These are phyloP conservation scores for Hypolimnas misippus DNA, from an alignment of 2,888 invertebrate genomes.

Conservation along the genomic window DNA sequence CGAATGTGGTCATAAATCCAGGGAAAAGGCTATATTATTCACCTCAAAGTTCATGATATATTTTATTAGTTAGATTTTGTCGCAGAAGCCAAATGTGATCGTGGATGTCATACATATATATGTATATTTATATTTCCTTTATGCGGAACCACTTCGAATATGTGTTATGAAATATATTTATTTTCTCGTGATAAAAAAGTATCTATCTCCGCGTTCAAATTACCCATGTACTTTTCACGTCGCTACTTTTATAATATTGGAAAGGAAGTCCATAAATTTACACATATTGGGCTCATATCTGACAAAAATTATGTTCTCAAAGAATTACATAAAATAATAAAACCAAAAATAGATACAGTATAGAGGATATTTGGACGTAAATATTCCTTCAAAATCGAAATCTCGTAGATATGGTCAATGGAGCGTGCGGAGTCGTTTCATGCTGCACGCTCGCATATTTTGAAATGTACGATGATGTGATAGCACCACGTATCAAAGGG, in stretches of 20 bases:
- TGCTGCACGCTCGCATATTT: conserved; percentile 34
- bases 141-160: too few species aligned
- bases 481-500: background rate
- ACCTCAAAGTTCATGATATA: background rate
- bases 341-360: background rate
- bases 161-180: too few species aligned
- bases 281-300: too few species aligned
- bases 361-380: conserved; percentile 15
- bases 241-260: too few species aligned
- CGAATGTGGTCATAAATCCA: too few species aligned
- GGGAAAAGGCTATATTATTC: too few species aligned
- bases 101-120: background rate
- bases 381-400: conserved; percentile 27
- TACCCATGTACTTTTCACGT: too few species aligned
- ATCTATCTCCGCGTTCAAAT: background rate
- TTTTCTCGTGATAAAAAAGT: background rate
- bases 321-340: too few species aligned
- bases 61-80: background rate
- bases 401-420: conserved; percentile 30
- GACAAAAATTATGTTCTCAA: too few species aligned
- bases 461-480: conserved; percentile 34
- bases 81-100: background rate
- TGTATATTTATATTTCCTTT: too few species aligned
- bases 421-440: conserved; percentile 35
- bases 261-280: too few species aligned